phyloP scores from a whole-genome alignment of 2,113 vertebrate genomes.

The Ctenodactylus gundi region DNA sequence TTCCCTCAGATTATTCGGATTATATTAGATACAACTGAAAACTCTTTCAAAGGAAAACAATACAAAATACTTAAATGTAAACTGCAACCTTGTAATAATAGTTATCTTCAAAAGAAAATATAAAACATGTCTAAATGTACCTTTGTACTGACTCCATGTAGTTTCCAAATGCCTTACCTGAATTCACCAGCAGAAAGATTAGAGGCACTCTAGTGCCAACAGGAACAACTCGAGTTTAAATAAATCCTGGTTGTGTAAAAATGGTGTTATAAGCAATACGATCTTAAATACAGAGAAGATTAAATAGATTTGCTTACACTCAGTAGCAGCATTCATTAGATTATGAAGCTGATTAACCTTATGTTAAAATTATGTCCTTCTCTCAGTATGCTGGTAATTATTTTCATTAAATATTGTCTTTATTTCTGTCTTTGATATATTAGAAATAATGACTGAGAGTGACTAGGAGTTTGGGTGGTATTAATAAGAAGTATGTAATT shows the following conservation, averaged over 20 bases:
- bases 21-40: neutral
- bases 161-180: slow-evolving; percentile 67
- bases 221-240: slow-evolving; percentile 37
- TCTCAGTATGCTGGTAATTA: neutral
- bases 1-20: neutral
- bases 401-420: neutral
- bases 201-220: neutral
- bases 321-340: neutral
- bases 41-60: neutral
- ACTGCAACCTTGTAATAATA: neutral
- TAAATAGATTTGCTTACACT: slow-evolving; percentile 42
- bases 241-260: neutral
- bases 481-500: neutral
- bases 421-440: neutral
- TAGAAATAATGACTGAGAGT: neutral
- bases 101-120: slow-evolving; percentile 2
- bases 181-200: neutral
- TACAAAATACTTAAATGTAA: neutral
- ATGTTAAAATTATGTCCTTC: neutral
- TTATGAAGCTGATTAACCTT: neutral
- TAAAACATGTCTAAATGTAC: neutral
- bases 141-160: neutral
- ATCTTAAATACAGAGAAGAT: slow-evolving; percentile 40
- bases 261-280: neutral
- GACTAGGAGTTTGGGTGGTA: neutral